Percentiles rank a stretch among this genome's conserved stretches.
These are phyloP conservation scores for Mormyrops boulengeri DNA, from an alignment of 2,797 vertebrate species.

Conservation along the genomic window DNA sequence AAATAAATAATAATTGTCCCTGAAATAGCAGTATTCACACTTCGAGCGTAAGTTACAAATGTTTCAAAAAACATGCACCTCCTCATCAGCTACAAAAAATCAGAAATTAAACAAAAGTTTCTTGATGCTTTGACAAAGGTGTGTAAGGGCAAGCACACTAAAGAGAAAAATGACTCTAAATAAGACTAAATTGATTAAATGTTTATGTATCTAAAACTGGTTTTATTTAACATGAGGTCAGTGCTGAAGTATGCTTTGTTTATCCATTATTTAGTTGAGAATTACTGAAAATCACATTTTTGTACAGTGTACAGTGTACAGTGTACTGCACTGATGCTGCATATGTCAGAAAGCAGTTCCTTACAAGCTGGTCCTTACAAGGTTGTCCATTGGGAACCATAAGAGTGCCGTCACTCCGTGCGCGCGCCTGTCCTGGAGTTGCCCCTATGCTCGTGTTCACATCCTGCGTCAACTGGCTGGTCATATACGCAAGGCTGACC, in stretches of 20 bases:
- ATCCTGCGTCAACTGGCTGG: background rate
- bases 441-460: background rate
- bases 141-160: background rate
- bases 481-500: background rate
- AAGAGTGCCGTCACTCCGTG: background rate
- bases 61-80: background rate
- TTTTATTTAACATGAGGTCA: background rate
- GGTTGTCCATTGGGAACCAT: background rate
- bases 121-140: background rate
- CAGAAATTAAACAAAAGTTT: background rate
- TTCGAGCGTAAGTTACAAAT: background rate
- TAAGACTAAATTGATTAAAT: background rate
- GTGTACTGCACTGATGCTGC: background rate
- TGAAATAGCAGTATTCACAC: background rate
- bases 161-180: background rate
- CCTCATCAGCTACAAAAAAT: background rate
- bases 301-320: background rate
- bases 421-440: background rate
- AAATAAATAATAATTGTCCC: background rate
- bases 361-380: background rate
- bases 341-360: background rate
- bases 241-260: background rate
- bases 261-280: background rate
- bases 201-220: background rate
- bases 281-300: background rate